Evolutionary conservation across 2,113 vertebrate genomes (phyloP).

Genomic region (Istiophorus platypterus): DNA sequence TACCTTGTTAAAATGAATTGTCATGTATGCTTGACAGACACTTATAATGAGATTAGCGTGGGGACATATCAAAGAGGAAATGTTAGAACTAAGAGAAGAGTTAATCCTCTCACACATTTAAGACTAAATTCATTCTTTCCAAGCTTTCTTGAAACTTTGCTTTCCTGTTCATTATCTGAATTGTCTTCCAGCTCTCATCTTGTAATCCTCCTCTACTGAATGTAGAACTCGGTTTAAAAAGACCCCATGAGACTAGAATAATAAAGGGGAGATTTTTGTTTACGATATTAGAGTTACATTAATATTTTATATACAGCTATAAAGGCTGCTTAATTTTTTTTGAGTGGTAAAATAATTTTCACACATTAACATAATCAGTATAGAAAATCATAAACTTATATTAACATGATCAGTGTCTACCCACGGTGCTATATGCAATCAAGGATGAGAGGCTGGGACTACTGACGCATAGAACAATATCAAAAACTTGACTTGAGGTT

Average conservation of each 20-base stretch:
- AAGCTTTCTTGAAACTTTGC: conserved; percentile 62
- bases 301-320: conserved; percentile 18
- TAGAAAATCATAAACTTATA: conserved; percentile 34
- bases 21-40: conserved; percentile 82
- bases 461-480: not conserved
- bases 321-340: conserved; percentile 31
- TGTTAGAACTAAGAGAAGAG: conserved; percentile 69
- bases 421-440: conserved; percentile 4
- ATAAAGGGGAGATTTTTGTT: conserved; percentile 43
- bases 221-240: conserved; percentile 38
- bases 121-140: conserved; percentile 62
- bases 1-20: conserved; percentile 80
- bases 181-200: conserved; percentile 54
- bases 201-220: conserved; percentile 62
- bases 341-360: conserved; percentile 23
- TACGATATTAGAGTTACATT: conserved; percentile 40
- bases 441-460: conserved; percentile 13
- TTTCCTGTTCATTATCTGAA: conserved; percentile 68
- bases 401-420: conserved; percentile 45
- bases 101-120: conserved; percentile 76
- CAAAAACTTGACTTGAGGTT: not conserved
- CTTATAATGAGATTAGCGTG: conserved; percentile 82
- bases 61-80: conserved; percentile 73
- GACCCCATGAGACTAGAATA: conserved; percentile 38
- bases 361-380: conserved; percentile 41